Percentiles rank a stretch among this genome's conserved stretches.
Evolutionary conservation across 2,888 invertebrate genomes (phyloP).

Genomic region (Micropterix aruncella): DNA sequence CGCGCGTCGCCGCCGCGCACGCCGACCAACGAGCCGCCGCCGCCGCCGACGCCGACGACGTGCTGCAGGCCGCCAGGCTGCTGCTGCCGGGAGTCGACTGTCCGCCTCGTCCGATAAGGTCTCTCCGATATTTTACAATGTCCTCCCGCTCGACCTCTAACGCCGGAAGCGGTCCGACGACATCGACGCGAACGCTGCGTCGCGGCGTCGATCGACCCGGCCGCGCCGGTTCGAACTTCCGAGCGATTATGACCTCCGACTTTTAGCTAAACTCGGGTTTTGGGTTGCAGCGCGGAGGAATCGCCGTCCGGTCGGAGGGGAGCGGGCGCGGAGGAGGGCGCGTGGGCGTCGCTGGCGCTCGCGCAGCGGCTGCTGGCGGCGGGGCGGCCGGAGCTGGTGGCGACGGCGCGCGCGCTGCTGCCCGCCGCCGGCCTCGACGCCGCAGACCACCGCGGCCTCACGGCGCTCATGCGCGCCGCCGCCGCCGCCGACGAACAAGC

Average conservation of each 20-base stretch:
- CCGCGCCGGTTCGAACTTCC: no score
- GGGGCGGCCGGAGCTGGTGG: slow-evolving; percentile 66
- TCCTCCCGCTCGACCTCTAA: background rate
- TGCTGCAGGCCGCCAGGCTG: slow-evolving; percentile 75
- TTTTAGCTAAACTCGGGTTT: no score
- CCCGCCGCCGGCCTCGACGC: slow-evolving; percentile 57
- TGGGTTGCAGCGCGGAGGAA: slow-evolving; percentile 73
- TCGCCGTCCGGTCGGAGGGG: slow-evolving; percentile 75
- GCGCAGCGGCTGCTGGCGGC: slow-evolving; percentile 70
- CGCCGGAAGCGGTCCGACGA: no score
- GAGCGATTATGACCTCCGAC: no score
- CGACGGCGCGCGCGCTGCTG: slow-evolving; percentile 62
- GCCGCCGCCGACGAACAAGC: slow-evolving; percentile 67
- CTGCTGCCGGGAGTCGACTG: slow-evolving; percentile 82
- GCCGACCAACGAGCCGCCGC: slow-evolving; percentile 66
- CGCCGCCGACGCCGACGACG: slow-evolving; percentile 71
- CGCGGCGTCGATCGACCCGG: slow-evolving; percentile 23
- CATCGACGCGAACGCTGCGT: no score
- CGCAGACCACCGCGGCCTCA: slow-evolving; percentile 63
- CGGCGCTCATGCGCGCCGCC: slow-evolving; percentile 73
- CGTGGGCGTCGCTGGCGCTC: slow-evolving; percentile 52
- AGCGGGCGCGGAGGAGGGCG: slow-evolving; percentile 52
- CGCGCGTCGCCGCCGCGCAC: slow-evolving; percentile 70
- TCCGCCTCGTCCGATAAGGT: slow-evolving; percentile 65
- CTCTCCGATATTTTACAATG: background rate